Evolutionary conservation across 1,140 invertebrate genomes (phyloP).

Genomic region (Dendrolimus punctatus): DNA sequence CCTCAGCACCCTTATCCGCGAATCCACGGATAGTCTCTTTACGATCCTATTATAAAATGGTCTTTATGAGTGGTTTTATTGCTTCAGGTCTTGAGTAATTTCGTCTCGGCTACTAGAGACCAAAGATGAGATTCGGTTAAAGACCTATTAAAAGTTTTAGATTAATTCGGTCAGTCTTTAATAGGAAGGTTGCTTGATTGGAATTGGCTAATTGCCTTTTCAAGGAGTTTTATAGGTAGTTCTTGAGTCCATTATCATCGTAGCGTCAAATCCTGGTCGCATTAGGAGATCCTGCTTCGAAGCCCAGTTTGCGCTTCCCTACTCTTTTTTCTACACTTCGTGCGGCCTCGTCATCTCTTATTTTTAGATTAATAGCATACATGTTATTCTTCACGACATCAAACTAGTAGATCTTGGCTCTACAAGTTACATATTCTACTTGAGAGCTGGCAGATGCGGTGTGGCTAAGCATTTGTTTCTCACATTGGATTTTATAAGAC

Average conservation of each 20-base stretch:
- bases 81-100: constrained; percentile 62
- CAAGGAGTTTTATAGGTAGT: background rate
- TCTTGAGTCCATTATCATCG: background rate
- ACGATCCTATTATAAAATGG: constrained; percentile 66
- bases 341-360: too few relatives aligned
- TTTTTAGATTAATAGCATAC: too few relatives aligned
- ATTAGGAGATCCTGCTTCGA: too few relatives aligned
- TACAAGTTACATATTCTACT: too few relatives aligned
- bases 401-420: too few relatives aligned
- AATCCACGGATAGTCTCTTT: constrained; percentile 34
- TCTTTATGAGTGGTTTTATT: constrained; percentile 64
- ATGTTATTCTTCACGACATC: too few relatives aligned
- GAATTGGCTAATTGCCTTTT: constrained; percentile 16
- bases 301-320: too few relatives aligned
- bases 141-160: constrained; percentile 50
- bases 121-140: constrained; percentile 54
- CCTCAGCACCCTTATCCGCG: constrained; percentile 24
- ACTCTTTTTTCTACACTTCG: too few relatives aligned
- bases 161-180: constrained; percentile 38
- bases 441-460: too few relatives aligned
- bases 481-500: background rate
- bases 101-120: constrained; percentile 32
- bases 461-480: background rate
- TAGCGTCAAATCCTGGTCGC: background rate
- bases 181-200: constrained; percentile 5